A percentile compares a stretch with the other conserved stretches of the same genome.
These are phyloP conservation scores for Athalia cordata DNA, from an alignment of 2,888 invertebrate genomes.

Conservation along the genomic window DNA sequence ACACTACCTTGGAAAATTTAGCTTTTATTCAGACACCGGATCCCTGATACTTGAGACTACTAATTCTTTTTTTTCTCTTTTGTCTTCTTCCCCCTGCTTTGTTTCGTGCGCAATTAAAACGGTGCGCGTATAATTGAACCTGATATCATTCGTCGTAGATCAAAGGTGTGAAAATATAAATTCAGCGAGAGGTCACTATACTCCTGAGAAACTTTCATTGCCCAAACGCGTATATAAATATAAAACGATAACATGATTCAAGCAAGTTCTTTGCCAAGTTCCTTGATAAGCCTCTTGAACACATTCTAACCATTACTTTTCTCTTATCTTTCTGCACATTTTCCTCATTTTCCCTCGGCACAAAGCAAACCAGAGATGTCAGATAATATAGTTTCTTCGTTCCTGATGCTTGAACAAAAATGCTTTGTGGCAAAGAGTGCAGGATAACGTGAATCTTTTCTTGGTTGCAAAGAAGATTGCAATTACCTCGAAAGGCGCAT, in stretches of 20 bases:
- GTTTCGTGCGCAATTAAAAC: background rate
- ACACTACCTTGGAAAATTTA: background rate
- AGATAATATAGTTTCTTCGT: slow-evolving; percentile 35
- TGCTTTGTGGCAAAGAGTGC: slow-evolving; percentile 16
- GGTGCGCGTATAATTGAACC: background rate
- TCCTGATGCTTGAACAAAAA: slow-evolving; percentile 12
- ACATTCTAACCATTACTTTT: slow-evolving; percentile 36
- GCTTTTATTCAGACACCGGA: background rate
- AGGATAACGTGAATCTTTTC: slow-evolving; percentile 12
- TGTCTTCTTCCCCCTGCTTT: background rate
- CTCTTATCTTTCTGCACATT: slow-evolving; percentile 29
- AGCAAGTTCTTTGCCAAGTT: slow-evolving; percentile 41
- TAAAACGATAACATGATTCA: slow-evolving; percentile 37
- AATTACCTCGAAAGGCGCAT: background rate
- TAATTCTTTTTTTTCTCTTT: background rate
- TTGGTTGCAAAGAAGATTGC: slow-evolving; percentile 9
- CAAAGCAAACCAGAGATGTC: slow-evolving; percentile 35
- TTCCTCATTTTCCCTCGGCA: slow-evolving; percentile 26
- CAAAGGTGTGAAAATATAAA: background rate
- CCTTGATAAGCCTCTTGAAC: slow-evolving; percentile 42
- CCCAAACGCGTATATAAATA: slow-evolving; percentile 11
- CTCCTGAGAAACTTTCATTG: background rate
- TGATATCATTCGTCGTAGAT: background rate
- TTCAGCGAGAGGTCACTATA: background rate
- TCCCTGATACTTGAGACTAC: background rate